phyloP scores from a whole-genome alignment of 2,888 invertebrate species.

The Agrilus cyanescens region DNA sequence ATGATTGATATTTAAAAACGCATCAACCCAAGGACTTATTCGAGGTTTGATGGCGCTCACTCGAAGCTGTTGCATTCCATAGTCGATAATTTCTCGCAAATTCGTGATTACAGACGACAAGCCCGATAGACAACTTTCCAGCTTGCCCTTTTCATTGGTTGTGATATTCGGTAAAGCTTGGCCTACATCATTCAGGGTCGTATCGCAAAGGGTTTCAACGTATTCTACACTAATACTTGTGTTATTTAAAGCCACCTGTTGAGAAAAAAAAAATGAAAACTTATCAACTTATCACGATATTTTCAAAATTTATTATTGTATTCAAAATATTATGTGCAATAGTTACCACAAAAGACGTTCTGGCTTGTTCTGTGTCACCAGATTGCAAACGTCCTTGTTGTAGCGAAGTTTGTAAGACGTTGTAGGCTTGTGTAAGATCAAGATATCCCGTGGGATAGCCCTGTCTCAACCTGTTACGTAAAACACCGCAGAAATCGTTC shows the following conservation, averaged over 20 bases:
- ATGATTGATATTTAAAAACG: slow-evolving; percentile 65
- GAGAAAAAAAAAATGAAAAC: slow-evolving; percentile 11
- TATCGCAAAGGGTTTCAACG: slow-evolving; percentile 71
- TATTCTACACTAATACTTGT: slow-evolving; percentile 86
- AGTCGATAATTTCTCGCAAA: slow-evolving; percentile 57
- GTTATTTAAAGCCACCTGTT: slow-evolving; percentile 74
- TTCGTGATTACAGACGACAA: slow-evolving; percentile 45
- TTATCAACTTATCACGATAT: slow-evolving; percentile 5
- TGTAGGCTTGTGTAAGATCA: slow-evolving; percentile 72
- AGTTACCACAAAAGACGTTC: slow-evolving; percentile 63
- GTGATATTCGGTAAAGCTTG: slow-evolving; percentile 49
- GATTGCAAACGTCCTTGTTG: slow-evolving; percentile 72
- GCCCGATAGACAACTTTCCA: slow-evolving; percentile 59
- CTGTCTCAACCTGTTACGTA: slow-evolving; percentile 60
- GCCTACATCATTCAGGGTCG: slow-evolving; percentile 59
- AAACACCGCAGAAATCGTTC: slow-evolving; percentile 64
- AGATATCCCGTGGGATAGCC: slow-evolving; percentile 71
- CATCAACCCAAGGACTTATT: slow-evolving; percentile 72
- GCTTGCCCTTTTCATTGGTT: slow-evolving; percentile 53
- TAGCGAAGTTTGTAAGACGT: slow-evolving; percentile 64
- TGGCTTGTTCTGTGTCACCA: slow-evolving; percentile 65
- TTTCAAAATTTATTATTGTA: not conserved
- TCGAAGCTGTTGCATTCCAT: slow-evolving; percentile 68
- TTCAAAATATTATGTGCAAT: slow-evolving; percentile 9
- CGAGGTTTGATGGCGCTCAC: slow-evolving; percentile 74